These are phyloP conservation scores for Dryomyza anilis DNA, from an alignment of 2,888 invertebrate genomes.

Conservation along the genomic window DNA sequence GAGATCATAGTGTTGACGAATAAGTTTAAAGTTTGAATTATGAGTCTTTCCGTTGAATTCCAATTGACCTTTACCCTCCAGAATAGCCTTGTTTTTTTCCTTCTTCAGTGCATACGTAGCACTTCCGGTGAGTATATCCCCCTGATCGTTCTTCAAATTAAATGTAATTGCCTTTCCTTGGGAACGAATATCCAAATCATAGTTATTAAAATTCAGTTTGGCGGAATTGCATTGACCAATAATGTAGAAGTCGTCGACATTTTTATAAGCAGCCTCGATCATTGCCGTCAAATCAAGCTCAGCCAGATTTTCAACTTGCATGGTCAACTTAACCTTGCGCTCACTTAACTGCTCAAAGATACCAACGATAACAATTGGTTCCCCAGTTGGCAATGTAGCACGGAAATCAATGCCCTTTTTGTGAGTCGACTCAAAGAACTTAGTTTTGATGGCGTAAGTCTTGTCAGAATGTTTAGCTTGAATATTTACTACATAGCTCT, in stretches of 20 bases:
- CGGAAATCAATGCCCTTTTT: constrained; percentile 67
- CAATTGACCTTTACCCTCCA: constrained; percentile 77
- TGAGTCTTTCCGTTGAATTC: constrained; percentile 72
- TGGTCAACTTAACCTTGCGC: constrained; percentile 66
- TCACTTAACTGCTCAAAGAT: constrained; percentile 61
- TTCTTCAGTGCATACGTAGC: constrained; percentile 74
- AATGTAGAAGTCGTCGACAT: constrained; percentile 70
- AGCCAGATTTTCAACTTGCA: constrained; percentile 64
- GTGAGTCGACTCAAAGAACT: constrained; percentile 64
- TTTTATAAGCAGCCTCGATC: constrained; percentile 65
- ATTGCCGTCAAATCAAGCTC: constrained; percentile 65
- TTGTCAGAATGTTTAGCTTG: constrained; percentile 66
- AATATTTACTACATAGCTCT: constrained; percentile 58
- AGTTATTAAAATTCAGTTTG: constrained; percentile 69
- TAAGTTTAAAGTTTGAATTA: constrained; percentile 76
- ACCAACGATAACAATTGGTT: constrained; percentile 50
- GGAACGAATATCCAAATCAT: constrained; percentile 69
- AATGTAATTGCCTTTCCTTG: constrained; percentile 70
- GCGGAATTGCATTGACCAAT: constrained; percentile 69
- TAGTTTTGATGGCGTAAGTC: constrained; percentile 65
- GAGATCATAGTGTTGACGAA: constrained; percentile 68
- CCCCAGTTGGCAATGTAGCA: constrained; percentile 63
- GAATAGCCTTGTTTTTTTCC: constrained; percentile 72
- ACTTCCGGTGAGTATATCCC: constrained; percentile 71
- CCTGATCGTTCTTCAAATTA: constrained; percentile 67